These are phyloP conservation scores for Epinephelus awoara DNA, from an alignment of 2,797 vertebrate genomes.

Conservation along the genomic window DNA sequence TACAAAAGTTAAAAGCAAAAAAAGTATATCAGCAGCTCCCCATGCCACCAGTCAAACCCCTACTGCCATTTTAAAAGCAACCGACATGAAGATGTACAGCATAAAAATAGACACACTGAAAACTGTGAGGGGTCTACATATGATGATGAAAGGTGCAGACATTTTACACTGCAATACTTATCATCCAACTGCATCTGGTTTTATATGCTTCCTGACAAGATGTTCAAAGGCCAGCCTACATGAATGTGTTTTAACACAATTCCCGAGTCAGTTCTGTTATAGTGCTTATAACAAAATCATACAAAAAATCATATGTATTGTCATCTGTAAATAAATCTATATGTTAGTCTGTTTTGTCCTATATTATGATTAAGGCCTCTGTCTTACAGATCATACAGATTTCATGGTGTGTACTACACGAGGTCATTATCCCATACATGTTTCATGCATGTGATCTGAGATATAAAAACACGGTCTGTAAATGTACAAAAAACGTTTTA, in stretches of 20 bases:
- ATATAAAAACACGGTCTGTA: background rate
- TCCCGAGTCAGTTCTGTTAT: background rate
- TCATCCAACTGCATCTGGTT: slow-evolving; percentile 4
- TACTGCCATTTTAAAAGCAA: slow-evolving; percentile 1
- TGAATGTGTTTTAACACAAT: slow-evolving; percentile 1
- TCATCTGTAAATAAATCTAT: background rate
- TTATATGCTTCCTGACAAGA: slow-evolving; percentile 8
- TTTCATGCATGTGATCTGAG: background rate
- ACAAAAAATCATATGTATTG: background rate
- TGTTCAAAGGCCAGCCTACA: background rate
- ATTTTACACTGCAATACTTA: slow-evolving; percentile 1
- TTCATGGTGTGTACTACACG: background rate
- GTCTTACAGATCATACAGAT: background rate
- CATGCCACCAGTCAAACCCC: background rate
- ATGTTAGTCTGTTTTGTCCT: background rate
- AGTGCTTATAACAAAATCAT: background rate
- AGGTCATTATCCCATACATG: background rate
- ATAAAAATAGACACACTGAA: background rate
- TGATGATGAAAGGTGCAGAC: slow-evolving; percentile 27
- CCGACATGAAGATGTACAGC: background rate
- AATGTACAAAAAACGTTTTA: background rate
- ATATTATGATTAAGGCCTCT: background rate
- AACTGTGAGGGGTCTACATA: slow-evolving; percentile 20
- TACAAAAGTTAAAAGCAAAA: slow-evolving; percentile 2
- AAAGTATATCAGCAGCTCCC: background rate